These are phyloP conservation scores for Oxystoma pomonae DNA, from an alignment of 2,888 invertebrate genomes.

Conservation along the genomic window DNA sequence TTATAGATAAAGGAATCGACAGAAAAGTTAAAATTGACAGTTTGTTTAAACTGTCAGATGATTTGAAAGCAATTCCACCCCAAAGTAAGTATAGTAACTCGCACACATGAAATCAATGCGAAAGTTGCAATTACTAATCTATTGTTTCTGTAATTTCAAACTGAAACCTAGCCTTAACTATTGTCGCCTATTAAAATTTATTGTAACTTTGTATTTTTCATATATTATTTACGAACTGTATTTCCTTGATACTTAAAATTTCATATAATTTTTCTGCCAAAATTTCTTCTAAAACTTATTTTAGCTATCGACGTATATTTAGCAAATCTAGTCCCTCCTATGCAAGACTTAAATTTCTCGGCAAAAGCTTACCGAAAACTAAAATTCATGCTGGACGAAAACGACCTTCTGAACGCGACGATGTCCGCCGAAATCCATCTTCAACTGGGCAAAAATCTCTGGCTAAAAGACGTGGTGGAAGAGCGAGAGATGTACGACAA, in stretches of 20 bases:
- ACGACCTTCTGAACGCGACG: conserved; percentile 29
- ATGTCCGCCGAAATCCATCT: conserved; percentile 52
- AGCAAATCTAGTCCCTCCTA: conserved; percentile 40
- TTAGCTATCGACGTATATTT: conserved; percentile 35
- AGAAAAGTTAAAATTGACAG: conserved; percentile 46
- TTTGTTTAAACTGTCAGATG: conserved; percentile 52
- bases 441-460: conserved; percentile 58
- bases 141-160: no score
- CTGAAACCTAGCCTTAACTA: no score
- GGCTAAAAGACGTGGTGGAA: conserved; percentile 60
- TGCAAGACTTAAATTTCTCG: conserved; percentile 36
- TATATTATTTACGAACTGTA: no score
- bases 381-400: conserved; percentile 25
- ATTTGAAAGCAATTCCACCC: conserved; percentile 50
- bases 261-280: no score
- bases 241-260: no score
- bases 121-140: no score
- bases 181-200: no score
- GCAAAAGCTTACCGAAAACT: conserved; percentile 24
- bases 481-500: conserved; percentile 51
- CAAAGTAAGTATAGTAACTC: conserved; percentile 42
- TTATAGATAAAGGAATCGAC: conserved; percentile 58
- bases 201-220: no score
- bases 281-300: no score
- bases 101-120: no score